phyloP scores from a whole-genome alignment of 1,140 invertebrate genomes.

The Eupristina koningsbergeri region DNA sequence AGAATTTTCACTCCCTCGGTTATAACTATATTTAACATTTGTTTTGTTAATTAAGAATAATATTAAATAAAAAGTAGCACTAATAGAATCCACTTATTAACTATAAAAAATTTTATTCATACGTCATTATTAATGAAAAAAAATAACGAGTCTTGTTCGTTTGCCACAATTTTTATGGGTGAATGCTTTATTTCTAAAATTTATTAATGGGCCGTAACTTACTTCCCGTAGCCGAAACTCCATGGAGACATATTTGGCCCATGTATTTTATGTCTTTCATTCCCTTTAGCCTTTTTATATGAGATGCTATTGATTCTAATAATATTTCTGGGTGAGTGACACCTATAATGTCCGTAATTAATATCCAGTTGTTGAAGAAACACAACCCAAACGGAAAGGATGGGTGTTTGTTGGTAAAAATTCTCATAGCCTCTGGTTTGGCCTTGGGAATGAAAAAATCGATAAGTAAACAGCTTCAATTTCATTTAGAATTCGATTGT shows the following conservation, averaged over 20 bases:
- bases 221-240: neutral
- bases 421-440: neutral
- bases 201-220: neutral
- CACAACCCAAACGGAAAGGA: neutral
- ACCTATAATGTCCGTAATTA: constrained; percentile 43
- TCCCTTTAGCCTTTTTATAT: constrained; percentile 23
- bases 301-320: constrained; percentile 46
- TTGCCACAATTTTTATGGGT: no score
- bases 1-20: no score
- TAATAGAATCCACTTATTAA: no score
- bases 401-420: neutral
- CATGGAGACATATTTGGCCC: neutral
- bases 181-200: no score
- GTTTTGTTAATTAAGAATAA: no score
- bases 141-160: no score
- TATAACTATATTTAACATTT: no score
- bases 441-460: constrained; percentile 38
- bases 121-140: no score
- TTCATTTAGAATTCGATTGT: constrained; percentile 40
- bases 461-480: constrained; percentile 43
- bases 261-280: neutral
- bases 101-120: no score
- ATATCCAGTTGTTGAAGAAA: constrained; percentile 34
- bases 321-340: constrained; percentile 41
- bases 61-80: no score